These are phyloP conservation scores for Lacanobia oleracea DNA, from an alignment of 2,888 invertebrate species.

Conservation along the genomic window DNA sequence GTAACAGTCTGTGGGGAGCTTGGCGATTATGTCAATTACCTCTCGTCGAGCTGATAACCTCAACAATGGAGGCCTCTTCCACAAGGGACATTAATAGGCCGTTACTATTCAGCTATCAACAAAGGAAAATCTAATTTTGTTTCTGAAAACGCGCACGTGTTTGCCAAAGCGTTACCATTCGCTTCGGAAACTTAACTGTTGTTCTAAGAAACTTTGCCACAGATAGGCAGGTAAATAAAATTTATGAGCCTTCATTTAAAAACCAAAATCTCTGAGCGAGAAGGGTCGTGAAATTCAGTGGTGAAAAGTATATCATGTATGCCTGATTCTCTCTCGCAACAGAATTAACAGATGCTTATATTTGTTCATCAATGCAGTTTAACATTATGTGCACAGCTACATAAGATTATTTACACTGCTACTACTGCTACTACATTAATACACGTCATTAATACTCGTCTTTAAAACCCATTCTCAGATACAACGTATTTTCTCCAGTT, in stretches of 20 bases:
- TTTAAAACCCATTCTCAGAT: no score
- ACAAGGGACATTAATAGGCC: constrained; percentile 54
- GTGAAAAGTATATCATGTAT: background rate
- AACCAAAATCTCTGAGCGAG: background rate
- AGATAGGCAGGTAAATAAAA: constrained; percentile 35
- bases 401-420: no score
- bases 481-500: no score
- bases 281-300: background rate
- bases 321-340: no score
- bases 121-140: constrained; percentile 56
- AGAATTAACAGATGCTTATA: background rate
- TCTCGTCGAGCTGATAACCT: constrained; percentile 61
- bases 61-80: constrained; percentile 54
- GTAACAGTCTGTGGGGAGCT: constrained; percentile 43
- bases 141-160: constrained; percentile 53
- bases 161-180: constrained; percentile 48
- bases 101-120: constrained; percentile 63
- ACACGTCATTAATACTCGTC: no score
- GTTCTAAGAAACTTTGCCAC: constrained; percentile 35
- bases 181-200: constrained; percentile 41
- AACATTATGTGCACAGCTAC: no score
- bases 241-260: constrained; percentile 22
- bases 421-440: no score
- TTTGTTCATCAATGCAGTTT: background rate
- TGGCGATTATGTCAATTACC: constrained; percentile 55